Percentiles rank a stretch among this genome's conserved stretches.
Evolutionary conservation across 2,888 invertebrate species (phyloP).

Genomic region (Phyllotreta striolata): DNA sequence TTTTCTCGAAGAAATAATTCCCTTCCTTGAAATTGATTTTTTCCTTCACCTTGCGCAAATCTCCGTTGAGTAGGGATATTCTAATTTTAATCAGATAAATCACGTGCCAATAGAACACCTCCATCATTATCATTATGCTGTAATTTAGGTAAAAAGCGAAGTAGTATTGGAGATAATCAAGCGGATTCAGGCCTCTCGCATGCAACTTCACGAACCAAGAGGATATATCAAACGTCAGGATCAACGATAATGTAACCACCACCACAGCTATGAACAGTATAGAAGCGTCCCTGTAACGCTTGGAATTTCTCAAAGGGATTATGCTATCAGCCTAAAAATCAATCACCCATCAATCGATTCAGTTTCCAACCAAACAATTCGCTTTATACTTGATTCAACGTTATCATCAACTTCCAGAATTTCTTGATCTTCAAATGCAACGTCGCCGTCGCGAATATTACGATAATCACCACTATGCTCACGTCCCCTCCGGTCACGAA

Average conservation of each 20-base stretch:
- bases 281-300: constrained; percentile 34
- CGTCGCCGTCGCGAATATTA: constrained; percentile 41
- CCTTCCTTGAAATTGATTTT: neutral
- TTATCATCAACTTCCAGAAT: constrained; percentile 43
- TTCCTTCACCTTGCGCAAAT: constrained; percentile 22
- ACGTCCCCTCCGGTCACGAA: constrained; percentile 46
- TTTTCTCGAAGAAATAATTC: constrained; percentile 15
- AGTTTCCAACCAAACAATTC: neutral
- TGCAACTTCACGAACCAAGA: constrained; percentile 33
- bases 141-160: constrained; percentile 68
- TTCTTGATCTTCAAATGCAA: constrained; percentile 44
- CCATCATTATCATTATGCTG: constrained; percentile 66
- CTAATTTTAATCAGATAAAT: constrained; percentile 67
- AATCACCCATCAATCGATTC: no score
- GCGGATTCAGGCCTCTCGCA: constrained; percentile 35
- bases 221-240: constrained; percentile 42
- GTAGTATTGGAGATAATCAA: constrained; percentile 65
- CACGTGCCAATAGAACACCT: constrained; percentile 68
- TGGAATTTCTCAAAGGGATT: constrained; percentile 37
- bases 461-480: constrained; percentile 42
- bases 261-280: constrained; percentile 35
- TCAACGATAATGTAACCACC: constrained; percentile 14
- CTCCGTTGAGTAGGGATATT: constrained; percentile 51
- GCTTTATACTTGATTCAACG: constrained; percentile 41
- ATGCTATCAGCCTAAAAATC: constrained; percentile 42